phyloP scores from a whole-genome alignment of 2,797 vertebrate genomes.

The Champsocephalus esox region DNA sequence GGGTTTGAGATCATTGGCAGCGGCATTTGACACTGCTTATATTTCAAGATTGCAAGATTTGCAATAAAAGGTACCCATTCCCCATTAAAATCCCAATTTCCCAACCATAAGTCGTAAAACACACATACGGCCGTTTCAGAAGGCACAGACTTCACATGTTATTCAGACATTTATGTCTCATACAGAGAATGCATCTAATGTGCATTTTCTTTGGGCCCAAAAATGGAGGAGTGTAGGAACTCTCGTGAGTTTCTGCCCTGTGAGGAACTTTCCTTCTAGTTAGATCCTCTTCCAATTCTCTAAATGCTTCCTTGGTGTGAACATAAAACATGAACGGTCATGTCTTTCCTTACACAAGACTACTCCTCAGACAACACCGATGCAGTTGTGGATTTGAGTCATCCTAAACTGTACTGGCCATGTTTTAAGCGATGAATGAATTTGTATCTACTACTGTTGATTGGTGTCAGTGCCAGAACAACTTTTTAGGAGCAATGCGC shows the following conservation, averaged over 20 bases:
- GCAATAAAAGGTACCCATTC: too few species aligned
- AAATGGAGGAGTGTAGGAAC: background rate
- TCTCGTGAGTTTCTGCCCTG: background rate
- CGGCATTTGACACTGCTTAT: background rate
- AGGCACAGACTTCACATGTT: background rate
- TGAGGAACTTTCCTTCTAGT: background rate
- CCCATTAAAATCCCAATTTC: too few species aligned
- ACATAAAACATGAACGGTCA: background rate
- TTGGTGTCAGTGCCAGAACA: too few species aligned
- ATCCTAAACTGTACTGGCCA: background rate
- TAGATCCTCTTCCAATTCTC: background rate
- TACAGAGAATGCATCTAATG: background rate
- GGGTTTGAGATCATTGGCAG: background rate
- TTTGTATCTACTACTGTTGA: background rate
- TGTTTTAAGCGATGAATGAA: slow-evolving; percentile 2
- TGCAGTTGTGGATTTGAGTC: background rate
- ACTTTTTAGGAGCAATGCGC: too few species aligned
- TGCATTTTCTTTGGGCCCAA: background rate
- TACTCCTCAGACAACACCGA: background rate
- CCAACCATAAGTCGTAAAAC: background rate
- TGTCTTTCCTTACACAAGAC: background rate
- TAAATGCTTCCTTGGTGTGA: background rate
- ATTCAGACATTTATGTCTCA: background rate
- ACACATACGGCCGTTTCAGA: background rate
- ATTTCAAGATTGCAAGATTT: too few species aligned